Percentiles rank a stretch among this genome's conserved stretches.
Evolutionary conservation across 1,140 invertebrate genomes (phyloP).

Genomic region (Chlorops oryzae): DNA sequence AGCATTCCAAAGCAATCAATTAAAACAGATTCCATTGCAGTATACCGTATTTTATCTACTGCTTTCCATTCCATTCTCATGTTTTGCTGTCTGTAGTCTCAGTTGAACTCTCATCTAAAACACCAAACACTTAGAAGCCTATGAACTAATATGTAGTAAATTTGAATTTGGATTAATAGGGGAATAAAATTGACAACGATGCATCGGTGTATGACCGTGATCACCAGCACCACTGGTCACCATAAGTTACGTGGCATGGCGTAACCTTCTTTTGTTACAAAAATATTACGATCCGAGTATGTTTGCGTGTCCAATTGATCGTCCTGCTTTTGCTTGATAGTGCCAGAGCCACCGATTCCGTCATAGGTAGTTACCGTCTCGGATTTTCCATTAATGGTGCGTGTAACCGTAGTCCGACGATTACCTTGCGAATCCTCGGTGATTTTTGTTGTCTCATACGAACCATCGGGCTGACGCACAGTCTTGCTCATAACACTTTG

Average conservation of each 20-base stretch:
- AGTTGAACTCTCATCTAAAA: constrained; percentile 48
- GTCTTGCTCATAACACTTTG: constrained; percentile 46
- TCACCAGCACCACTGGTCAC: constrained; percentile 47
- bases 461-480: constrained; percentile 43
- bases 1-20: too few relatives aligned
- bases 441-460: constrained; percentile 41
- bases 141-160: constrained; percentile 44
- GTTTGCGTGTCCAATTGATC: not conserved
- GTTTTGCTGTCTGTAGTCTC: constrained; percentile 40
- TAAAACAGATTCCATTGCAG: too few relatives aligned
- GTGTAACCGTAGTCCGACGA: constrained; percentile 42
- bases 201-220: constrained; percentile 26
- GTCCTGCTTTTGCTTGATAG: not conserved
- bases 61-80: too few relatives aligned
- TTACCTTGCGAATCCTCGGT: constrained; percentile 38
- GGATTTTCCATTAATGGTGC: constrained; percentile 30
- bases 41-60: too few relatives aligned
- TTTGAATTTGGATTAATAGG: constrained; percentile 41
- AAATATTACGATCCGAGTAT: constrained; percentile 35
- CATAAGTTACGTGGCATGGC: constrained; percentile 46
- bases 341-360: constrained; percentile 5
- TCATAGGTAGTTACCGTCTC: constrained; percentile 35
- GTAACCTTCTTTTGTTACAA: constrained; percentile 47
- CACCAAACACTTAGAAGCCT: constrained; percentile 46
- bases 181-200: constrained; percentile 39